These are phyloP conservation scores for Corydoras sp. DNA, from an alignment of 2,113 vertebrate species.

Conservation along the genomic window DNA sequence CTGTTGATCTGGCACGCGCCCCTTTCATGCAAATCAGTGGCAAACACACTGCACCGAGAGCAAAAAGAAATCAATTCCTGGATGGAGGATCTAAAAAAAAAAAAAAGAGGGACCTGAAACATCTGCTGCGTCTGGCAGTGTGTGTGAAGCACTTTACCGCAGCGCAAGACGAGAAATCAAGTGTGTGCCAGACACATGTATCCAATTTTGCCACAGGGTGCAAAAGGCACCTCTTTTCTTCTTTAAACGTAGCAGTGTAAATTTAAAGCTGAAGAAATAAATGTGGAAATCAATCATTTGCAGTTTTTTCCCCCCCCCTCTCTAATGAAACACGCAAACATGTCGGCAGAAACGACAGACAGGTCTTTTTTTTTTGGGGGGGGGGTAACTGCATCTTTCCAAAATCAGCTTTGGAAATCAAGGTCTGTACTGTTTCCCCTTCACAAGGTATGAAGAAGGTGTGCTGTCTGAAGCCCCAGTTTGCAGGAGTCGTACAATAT, in stretches of 20 bases:
- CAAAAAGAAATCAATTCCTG: background rate
- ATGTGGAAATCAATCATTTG: background rate
- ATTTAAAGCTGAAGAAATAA: background rate
- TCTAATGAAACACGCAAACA: constrained; percentile 7
- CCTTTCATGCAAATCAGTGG: constrained; percentile 44
- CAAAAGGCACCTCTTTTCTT: background rate
- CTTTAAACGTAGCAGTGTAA: background rate
- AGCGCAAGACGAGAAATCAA: background rate
- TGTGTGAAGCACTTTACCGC: background rate
- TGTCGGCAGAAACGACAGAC: background rate
- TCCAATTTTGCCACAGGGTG: background rate
- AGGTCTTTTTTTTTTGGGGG: too few species aligned
- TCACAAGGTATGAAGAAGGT: background rate
- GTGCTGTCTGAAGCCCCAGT: too few species aligned
- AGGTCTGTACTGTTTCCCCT: background rate
- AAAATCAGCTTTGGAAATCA: constrained; percentile 16
- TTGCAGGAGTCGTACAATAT: too few species aligned
- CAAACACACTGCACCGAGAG: constrained; percentile 3
- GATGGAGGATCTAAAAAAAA: background rate
- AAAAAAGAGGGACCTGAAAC: background rate
- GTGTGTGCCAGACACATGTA: constrained; percentile 18
- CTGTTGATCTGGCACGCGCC: constrained; percentile 40
- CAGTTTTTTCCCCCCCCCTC: background rate
- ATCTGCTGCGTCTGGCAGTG: constrained; percentile 4
- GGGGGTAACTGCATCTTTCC: too few species aligned